Percentiles rank a stretch among this genome's conserved stretches.
These are phyloP conservation scores for Meandrusa payeni DNA, from an alignment of 2,888 invertebrate genomes.

Conservation along the genomic window DNA sequence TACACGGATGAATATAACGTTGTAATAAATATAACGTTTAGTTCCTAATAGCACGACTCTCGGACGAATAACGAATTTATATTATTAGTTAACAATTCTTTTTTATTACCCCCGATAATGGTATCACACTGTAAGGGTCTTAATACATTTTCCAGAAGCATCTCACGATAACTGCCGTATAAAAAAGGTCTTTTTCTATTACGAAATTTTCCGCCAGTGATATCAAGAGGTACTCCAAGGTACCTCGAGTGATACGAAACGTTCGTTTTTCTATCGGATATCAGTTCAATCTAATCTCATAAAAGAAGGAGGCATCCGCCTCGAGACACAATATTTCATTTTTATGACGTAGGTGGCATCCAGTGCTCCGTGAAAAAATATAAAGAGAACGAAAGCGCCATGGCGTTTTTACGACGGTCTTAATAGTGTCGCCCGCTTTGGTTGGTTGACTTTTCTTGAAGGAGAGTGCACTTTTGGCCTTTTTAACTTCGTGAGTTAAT, in stretches of 20 bases:
- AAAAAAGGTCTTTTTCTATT: conserved; percentile 25
- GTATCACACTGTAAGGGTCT: conserved; percentile 12
- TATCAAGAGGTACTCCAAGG: conserved; percentile 24
- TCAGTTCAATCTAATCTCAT: conserved; percentile 66
- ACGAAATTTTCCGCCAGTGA: conserved; percentile 20
- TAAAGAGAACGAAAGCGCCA: conserved; percentile 63
- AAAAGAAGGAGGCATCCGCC: conserved; percentile 63
- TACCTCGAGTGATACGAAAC: conserved; percentile 29
- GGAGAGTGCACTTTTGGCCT: conserved; percentile 29
- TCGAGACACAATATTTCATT: conserved; percentile 73
- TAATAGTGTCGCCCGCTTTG: conserved; percentile 55
- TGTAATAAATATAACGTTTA: too few relatives aligned
- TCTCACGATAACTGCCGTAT: conserved; percentile 22
- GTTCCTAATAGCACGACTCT: too few relatives aligned
- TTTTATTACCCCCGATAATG: conserved; percentile 17
- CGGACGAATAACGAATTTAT: conserved; percentile 13
- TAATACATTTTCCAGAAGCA: conserved; percentile 19
- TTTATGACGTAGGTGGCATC: conserved; percentile 73
- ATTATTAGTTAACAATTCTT: conserved; percentile 15
- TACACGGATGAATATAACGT: too few relatives aligned
- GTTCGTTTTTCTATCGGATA: conserved; percentile 60
- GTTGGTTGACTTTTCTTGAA: conserved; percentile 40
- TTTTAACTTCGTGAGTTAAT: neutral
- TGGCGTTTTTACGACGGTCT: conserved; percentile 57
- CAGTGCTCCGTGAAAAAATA: conserved; percentile 63